Evolutionary conservation across 2,888 invertebrate species (phyloP), one percentile per base, ranked within the genome.

Genomic region (Nudaria mundana): DNA sequence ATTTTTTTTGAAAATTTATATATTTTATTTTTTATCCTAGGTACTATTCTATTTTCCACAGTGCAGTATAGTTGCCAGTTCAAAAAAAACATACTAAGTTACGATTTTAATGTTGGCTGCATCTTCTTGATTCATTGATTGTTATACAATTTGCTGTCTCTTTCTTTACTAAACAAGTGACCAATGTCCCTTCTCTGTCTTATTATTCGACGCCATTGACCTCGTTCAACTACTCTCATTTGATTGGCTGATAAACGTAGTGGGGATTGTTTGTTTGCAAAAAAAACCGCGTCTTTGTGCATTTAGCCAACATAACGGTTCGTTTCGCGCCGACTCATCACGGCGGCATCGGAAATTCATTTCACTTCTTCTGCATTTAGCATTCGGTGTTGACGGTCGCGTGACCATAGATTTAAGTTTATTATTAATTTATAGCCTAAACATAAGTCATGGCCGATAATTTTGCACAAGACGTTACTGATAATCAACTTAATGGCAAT

Each of bases 381-480:
- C 85, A 81, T 85, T 83, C 83, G 73, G 71, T 75, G 81, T 80
- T 76, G 83, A 81, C 84, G 87, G 88, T 87, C 82, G 87, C 73
- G 81, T 69, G 70, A 72, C 84, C 81, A 79, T 83, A 84, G 81
- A 65, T 71, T 77, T 83, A 84, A 59, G 80, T 84, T 84, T 81
- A 75, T 74, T 76, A 72, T 76, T 80, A 79, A 81, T 76, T 73
- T 75, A n/a, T 92, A 90, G 92, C 92, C 75, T 90, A 89, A 85
- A 76, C 89, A 63, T 76, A 71, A 83, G 71, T 72, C 76, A 93
- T 94, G 93, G 92, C 92, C 65, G 94, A 94, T 85, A 94, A 94
- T 82, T 94, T 94, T 85, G 93, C 94, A 63, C 92, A 93, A 91
- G 94, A 94, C 76, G 92, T 94, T 67, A 91, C 91, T 70, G 93